Conservation (phyloP, 2,888 invertebrate genomes). For the Teleogryllus oceanicus region DNA sequence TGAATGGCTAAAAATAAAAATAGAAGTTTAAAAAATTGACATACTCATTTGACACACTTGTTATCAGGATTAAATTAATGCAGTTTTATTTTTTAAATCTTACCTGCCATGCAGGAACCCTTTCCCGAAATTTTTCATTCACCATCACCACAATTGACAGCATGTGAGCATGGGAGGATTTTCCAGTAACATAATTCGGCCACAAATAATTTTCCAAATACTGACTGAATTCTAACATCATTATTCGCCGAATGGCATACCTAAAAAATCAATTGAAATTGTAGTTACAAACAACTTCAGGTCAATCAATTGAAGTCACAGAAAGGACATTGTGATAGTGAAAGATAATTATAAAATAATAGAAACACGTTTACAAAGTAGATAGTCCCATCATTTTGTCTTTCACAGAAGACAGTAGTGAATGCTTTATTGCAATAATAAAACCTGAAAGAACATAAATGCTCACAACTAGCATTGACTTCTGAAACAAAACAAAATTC, state of each 20-base stretch:
- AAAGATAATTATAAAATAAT: too few relatives aligned
- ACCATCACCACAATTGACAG: conserved; percentile 98
- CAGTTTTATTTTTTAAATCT: conserved; percentile 36
- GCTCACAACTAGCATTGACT: too few relatives aligned
- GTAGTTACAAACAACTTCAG: not conserved
- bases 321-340: too few relatives aligned
- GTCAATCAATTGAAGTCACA: too few relatives aligned
- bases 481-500: too few relatives aligned
- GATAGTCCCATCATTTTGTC: too few relatives aligned
- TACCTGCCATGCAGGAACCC: conserved; percentile 94
- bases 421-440: too few relatives aligned
- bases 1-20: conserved; percentile 62
- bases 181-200: conserved; percentile 83
- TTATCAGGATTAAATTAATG: not conserved
- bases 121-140: conserved; percentile 96
- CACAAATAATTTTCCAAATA: conserved; percentile 95
- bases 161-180: conserved; percentile 79
- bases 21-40: conserved; percentile 27
- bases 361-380: too few relatives aligned
- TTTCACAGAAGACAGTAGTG: too few relatives aligned
- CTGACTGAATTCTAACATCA: conserved; percentile 96
- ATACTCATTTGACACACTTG: not conserved
- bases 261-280: conserved; percentile 46
- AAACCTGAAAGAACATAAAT: too few relatives aligned
- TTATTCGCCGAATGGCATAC: conserved; percentile 81